These are phyloP conservation scores for Petrolisthes cinctipes DNA, from an alignment of 2,888 invertebrate species.

Conservation along the genomic window DNA sequence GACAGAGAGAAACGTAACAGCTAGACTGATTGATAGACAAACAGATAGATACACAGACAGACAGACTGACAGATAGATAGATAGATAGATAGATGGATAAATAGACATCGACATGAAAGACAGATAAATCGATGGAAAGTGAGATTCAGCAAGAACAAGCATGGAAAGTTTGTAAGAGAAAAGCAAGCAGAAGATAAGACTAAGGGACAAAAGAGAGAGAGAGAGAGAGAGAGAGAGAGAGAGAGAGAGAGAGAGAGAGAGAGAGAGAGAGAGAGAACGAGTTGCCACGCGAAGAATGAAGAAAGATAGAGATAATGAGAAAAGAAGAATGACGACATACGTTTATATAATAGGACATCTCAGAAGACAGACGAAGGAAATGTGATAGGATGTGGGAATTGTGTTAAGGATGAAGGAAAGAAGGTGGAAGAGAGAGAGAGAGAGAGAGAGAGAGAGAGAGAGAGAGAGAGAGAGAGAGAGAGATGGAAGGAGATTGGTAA, in stretches of 20 bases:
- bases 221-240: neutral
- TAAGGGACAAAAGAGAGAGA: neutral
- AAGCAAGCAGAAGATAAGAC: neutral
- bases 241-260: neutral
- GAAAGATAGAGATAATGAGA: neutral
- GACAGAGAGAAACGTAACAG: neutral
- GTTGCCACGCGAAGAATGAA: neutral
- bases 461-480: constrained; percentile 46
- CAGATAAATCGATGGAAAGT: neutral
- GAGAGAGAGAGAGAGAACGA: neutral
- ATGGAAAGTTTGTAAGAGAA: neutral
- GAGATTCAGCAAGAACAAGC: neutral
- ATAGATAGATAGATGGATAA: neutral
- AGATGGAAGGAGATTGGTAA: constrained; percentile 3
- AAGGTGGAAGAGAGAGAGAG: neutral
- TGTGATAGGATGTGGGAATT: neutral
- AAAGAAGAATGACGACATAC: neutral
- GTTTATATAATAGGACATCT: neutral
- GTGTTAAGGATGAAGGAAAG: neutral
- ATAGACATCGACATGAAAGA: neutral
- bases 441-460: constrained; percentile 37
- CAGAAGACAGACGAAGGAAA: neutral
- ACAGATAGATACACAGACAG: neutral
- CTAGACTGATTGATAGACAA: neutral
- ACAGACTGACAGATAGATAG: neutral